These are phyloP conservation scores for Furcifer pardalis DNA, from an alignment of 2,797 vertebrate genomes.

Conservation along the genomic window DNA sequence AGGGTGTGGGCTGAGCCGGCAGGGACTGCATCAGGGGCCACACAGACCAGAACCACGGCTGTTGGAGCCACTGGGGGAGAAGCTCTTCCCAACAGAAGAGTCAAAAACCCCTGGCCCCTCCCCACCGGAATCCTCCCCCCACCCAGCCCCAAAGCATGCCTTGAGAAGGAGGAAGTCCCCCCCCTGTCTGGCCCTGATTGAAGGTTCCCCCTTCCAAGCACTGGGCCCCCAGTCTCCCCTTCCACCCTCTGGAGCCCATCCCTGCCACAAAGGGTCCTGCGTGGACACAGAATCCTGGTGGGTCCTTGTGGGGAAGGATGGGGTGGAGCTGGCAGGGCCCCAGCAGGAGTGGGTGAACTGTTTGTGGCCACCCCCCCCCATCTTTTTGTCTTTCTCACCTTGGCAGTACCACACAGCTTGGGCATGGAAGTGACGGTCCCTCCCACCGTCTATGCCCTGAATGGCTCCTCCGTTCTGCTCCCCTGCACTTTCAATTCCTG, in stretches of 20 bases:
- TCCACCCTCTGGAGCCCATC: background rate
- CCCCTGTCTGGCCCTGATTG: too few relatives aligned
- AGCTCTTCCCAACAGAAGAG: too few relatives aligned
- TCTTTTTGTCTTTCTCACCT: conserved; percentile 3
- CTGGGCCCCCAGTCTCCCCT: too few relatives aligned
- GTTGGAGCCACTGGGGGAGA: too few relatives aligned
- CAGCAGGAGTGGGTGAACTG: background rate
- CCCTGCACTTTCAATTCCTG: conserved; percentile 94
- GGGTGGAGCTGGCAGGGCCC: background rate
- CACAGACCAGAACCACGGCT: too few relatives aligned
- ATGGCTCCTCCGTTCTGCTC: conserved; percentile 88
- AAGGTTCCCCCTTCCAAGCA: too few relatives aligned
- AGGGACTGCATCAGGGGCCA: too few relatives aligned
- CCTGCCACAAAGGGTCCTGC: background rate
- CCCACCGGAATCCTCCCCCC: too few relatives aligned
- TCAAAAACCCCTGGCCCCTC: too few relatives aligned
- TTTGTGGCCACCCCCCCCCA: background rate
- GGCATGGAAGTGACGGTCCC: conserved; percentile 89
- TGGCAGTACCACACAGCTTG: conserved; percentile 73
- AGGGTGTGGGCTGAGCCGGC: too few relatives aligned
- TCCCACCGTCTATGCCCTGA: conserved; percentile 81
- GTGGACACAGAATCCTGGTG: background rate
- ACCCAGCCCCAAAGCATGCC: too few relatives aligned
- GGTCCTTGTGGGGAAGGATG: background rate
- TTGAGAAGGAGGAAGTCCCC: too few relatives aligned